phyloP scores from a whole-genome alignment of 2,797 vertebrate species.

The Lithobates sylvaticus region DNA sequence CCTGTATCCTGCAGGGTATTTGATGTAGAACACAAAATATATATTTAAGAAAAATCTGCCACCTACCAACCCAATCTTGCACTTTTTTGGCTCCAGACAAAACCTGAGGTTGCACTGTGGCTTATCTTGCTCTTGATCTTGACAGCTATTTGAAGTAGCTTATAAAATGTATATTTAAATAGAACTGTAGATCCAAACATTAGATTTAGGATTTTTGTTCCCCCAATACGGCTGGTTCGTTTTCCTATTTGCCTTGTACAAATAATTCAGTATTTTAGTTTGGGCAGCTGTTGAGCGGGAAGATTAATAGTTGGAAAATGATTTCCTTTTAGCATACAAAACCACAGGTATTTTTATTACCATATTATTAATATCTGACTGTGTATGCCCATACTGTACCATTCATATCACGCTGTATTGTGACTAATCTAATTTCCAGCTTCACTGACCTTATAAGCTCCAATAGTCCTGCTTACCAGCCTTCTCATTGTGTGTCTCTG shows the following conservation, averaged over 20 bases:
- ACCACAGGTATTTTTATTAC: conserved; percentile 57
- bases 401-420: conserved; percentile 50
- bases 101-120: background rate
- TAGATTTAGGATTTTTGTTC: background rate
- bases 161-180: background rate
- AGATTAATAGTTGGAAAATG: conserved; percentile 59
- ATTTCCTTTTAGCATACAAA: conserved; percentile 52
- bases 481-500: conserved; percentile 47
- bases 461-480: conserved; percentile 42
- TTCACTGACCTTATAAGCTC: conserved; percentile 60
- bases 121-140: background rate
- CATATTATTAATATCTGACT: conserved; percentile 61
- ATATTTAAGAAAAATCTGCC: background rate
- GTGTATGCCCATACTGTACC: conserved; percentile 47
- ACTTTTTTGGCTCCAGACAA: background rate
- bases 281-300: background rate
- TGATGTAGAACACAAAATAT: background rate
- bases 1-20: background rate
- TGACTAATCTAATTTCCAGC: conserved; percentile 61
- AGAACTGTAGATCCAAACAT: background rate
- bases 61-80: background rate
- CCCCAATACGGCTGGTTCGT: background rate
- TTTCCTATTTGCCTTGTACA: conserved; percentile 7
- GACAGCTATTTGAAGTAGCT: background rate
- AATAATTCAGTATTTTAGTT: conserved; percentile 4